Percentiles rank a stretch among this genome's conserved stretches.
Evolutionary conservation across 2,113 vertebrate genomes (phyloP).

Genomic region (Abramis brama): DNA sequence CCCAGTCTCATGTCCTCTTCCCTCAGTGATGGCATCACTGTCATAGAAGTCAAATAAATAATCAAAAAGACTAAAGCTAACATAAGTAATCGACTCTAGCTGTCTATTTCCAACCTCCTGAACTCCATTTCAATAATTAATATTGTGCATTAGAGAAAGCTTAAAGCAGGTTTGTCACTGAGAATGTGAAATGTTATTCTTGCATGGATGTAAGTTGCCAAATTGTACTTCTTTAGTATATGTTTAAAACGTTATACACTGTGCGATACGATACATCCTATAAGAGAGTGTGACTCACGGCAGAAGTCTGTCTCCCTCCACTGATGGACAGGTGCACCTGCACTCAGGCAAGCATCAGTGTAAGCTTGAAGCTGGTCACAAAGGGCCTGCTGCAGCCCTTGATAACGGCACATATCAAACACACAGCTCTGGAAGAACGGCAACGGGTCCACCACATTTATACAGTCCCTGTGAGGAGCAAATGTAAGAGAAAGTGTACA

Average conservation of each 20-base stretch:
- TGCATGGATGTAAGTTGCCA: background rate
- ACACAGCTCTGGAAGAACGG: conserved; percentile 79
- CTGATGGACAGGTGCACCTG: conserved; percentile 73
- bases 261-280: background rate
- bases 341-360: conserved; percentile 76
- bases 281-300: conserved; percentile 69
- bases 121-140: background rate
- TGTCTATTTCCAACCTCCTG: background rate
- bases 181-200: background rate
- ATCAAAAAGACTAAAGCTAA: background rate
- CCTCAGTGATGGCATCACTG: background rate
- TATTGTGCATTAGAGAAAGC: background rate
- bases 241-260: background rate
- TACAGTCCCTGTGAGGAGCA: conserved; percentile 71
- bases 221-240: background rate
- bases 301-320: conserved; percentile 82
- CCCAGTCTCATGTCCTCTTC: background rate
- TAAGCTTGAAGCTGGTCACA: conserved; percentile 82
- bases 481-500: background rate
- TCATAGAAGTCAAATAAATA: background rate
- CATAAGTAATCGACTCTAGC: background rate
- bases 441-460: conserved; percentile 69
- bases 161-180: background rate
- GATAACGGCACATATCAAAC: conserved; percentile 80
- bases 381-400: conserved; percentile 69